A percentile compares a stretch with the other conserved stretches of the same genome.
These are phyloP conservation scores for Bufo gargarizans DNA, from an alignment of 2,113 vertebrate species.

Conservation along the genomic window DNA sequence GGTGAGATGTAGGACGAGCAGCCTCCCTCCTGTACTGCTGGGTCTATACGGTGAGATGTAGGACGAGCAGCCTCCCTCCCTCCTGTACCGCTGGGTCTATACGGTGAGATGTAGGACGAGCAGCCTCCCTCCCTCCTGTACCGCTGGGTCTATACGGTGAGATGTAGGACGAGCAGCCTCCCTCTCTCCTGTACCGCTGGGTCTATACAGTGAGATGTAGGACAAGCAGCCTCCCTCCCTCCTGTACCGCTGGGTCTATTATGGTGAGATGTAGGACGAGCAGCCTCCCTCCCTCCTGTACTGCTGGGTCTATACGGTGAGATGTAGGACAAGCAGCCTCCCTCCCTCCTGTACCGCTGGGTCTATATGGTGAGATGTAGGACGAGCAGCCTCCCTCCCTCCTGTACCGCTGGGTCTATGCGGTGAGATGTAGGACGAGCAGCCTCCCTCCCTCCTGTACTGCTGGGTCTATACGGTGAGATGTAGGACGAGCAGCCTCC, in stretches of 20 bases:
- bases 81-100: no score
- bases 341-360: neutral
- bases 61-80: no score
- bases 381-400: neutral
- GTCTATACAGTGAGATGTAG: no score
- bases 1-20: no score
- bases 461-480: no score
- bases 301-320: neutral
- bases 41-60: no score
- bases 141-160: no score
- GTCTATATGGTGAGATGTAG: neutral
- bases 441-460: no score
- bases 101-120: no score
- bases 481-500: no score
- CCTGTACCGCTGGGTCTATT: neutral
- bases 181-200: neutral
- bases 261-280: neutral
- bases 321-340: neutral
- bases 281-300: neutral
- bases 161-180: neutral
- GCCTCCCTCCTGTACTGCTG: no score
- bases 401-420: neutral
- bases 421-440: neutral
- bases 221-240: neutral
- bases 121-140: no score